Evolutionary conservation across 2,113 vertebrate species (phyloP), one percentile per base, ranked within the genome.

Genomic region (Atrichornis clamosus): DNA sequence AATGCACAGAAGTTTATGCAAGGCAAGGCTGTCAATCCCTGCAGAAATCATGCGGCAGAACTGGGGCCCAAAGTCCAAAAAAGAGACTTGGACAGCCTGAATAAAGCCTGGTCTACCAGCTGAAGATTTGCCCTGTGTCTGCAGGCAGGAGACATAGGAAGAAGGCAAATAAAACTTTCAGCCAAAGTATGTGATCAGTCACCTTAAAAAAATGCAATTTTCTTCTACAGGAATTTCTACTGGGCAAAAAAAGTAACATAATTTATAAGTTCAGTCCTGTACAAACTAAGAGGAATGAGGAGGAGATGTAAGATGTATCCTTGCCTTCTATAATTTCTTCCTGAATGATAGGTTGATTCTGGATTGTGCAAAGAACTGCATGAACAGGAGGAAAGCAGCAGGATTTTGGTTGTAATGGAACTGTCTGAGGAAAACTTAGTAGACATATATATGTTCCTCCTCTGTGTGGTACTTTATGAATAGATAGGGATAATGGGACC

Each of bases 1-100:
- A 72, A 39, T 0, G 0, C 5, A 13, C 30, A 14, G 26, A 63
- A 4, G 0, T 67, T 53, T 68, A 68, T 0, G 4, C 0, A 3
- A 92, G 72, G 18, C 15, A 67, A 58, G 24, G 35, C 24, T 62
- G 37, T 0, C 7, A 20, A 6, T 80, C 63, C n/a, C 39, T 85
- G 56, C 14, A 82, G 49, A 47, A 58, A 15, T 67, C 15, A 15
- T 18, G n/a, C 13, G 0, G 0, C 16, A 65, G 10, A 21, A 28
- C 0, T 32, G 17, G 23, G 7, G 7, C 26, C 19, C 41, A 53
- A 58, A 72, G 23, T 7, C n/a, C 13, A 24, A 68, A 90, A 30
- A 39, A 16, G 15, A 72, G 30, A 24, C 35, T 44, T 72, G 30
- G 24, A 47, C n/a, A 84, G 11, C 33, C 33, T 67, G 42, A 79